phyloP scores from a whole-genome alignment of 2,113 vertebrate species.

The Sapayoa aenigma region DNA sequence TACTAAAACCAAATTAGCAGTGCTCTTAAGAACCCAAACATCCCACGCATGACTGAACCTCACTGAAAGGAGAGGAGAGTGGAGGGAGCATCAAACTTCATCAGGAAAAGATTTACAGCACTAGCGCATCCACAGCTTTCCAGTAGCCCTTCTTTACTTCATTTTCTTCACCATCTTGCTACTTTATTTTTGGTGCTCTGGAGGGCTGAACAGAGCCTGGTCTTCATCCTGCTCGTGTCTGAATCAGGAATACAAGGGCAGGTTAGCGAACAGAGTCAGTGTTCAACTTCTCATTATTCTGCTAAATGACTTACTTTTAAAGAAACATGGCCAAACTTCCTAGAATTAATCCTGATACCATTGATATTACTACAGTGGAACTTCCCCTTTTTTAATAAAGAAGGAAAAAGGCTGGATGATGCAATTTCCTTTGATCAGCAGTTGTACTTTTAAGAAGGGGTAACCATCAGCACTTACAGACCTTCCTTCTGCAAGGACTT shows the following conservation, averaged over 20 bases:
- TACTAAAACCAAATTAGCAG: neutral
- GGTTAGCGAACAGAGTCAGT: neutral
- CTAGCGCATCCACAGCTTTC: neutral
- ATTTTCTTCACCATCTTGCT: neutral
- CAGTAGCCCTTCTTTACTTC: neutral
- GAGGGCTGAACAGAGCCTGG: neutral
- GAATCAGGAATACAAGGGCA: neutral
- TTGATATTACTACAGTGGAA: neutral
- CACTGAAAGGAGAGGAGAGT: neutral
- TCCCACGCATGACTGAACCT: neutral
- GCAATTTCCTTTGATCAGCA: conserved; percentile 5
- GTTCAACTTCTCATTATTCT: neutral
- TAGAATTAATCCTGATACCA: neutral
- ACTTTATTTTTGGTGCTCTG: neutral
- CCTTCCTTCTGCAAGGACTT: neutral
- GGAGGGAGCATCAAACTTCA: neutral
- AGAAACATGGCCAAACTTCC: neutral
- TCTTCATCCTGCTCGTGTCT: neutral
- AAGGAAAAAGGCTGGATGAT: neutral
- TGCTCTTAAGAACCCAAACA: neutral
- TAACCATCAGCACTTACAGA: neutral
- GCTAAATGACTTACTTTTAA: neutral
- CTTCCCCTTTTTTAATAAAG: neutral
- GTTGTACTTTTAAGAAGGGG: neutral
- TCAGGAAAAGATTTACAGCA: neutral